Conservation (phyloP, 2,797 vertebrate species). For the Nannoperca australis region DNA sequence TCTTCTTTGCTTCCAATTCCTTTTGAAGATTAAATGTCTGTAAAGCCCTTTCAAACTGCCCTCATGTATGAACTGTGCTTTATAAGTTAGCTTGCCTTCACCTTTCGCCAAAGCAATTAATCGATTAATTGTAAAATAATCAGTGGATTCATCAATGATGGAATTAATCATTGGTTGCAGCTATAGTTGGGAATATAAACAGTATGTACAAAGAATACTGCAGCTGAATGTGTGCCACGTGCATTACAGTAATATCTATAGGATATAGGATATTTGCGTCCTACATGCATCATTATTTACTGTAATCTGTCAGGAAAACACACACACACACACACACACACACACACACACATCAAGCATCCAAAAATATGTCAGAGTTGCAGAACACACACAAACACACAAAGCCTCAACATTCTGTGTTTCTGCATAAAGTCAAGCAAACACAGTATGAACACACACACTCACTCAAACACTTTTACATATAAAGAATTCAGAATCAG, state of each 20-base stretch:
- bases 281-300: conserved; percentile 1
- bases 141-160: background rate
- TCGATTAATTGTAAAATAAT: background rate
- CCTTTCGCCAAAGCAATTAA: background rate
- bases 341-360: conserved; percentile 25
- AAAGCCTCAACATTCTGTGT: background rate
- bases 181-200: background rate
- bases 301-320: conserved; percentile 20
- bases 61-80: too few species aligned
- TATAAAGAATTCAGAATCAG: conserved; percentile 47
- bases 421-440: conserved; percentile 44
- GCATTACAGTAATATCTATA: conserved; percentile 11
- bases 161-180: background rate
- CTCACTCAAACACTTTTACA: conserved; percentile 31
- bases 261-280: background rate
- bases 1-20: background rate
- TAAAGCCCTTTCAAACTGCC: background rate
- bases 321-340: background rate
- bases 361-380: conserved; percentile 36
- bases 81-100: background rate
- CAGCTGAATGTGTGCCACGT: background rate
- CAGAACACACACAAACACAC: background rate
- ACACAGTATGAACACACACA: conserved; percentile 19
- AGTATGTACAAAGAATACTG: background rate
- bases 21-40: background rate